Evolutionary conservation across 2,888 invertebrate species (phyloP).

Genomic region (Eueremaeus valkanovi): DNA sequence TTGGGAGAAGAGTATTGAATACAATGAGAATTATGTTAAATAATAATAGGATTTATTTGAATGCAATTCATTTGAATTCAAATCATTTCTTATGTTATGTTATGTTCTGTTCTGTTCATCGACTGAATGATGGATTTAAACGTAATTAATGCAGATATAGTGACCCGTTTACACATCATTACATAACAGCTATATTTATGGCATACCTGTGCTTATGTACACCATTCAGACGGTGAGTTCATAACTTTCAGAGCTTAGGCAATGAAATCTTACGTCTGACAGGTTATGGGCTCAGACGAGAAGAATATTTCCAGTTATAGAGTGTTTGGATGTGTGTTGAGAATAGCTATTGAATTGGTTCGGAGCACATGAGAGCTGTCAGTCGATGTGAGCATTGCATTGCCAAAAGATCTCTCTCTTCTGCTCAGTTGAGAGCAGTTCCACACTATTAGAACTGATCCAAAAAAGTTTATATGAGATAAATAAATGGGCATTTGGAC

Average conservation of each 20-base stretch:
- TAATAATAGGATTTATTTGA: not conserved
- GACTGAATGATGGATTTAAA: not conserved
- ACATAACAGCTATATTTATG: not conserved
- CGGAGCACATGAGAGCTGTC: slow-evolving; percentile 2
- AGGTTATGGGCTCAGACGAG: too few relatives aligned
- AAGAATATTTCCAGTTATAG: slow-evolving; percentile 8
- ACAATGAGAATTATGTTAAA: too few relatives aligned
- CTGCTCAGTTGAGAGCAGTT: not conserved
- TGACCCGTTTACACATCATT: not conserved
- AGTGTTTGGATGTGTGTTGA: not conserved
- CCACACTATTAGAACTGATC: not conserved
- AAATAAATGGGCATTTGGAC: slow-evolving; percentile 10
- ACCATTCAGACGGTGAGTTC: not conserved
- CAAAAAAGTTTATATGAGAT: not conserved
- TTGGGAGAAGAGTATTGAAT: too few relatives aligned
- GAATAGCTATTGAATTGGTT: not conserved
- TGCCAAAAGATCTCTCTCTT: not conserved
- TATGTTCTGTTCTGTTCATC: too few relatives aligned
- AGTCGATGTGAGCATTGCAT: slow-evolving; percentile 12
- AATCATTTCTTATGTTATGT: not conserved
- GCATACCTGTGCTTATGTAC: not conserved
- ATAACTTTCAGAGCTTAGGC: too few relatives aligned
- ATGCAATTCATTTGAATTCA: slow-evolving; percentile 2
- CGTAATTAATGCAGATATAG: slow-evolving; percentile 8
- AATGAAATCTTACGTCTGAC: not conserved